A percentile compares a stretch with the other conserved stretches of the same genome.
phyloP scores from a whole-genome alignment of 2,113 vertebrate species.

The Ptilorrhoa leucosticta region DNA sequence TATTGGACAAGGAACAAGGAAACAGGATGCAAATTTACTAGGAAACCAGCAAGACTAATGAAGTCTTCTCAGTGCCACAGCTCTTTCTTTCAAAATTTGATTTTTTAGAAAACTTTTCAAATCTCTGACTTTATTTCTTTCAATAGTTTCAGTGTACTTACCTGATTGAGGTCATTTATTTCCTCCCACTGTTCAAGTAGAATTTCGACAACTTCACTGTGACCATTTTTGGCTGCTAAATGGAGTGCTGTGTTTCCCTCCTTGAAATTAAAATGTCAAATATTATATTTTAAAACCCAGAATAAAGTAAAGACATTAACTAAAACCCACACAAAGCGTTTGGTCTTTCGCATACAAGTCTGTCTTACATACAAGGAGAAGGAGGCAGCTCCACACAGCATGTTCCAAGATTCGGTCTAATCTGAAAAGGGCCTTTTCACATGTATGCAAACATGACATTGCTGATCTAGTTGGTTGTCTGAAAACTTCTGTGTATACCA shows the following conservation, averaged over 20 bases:
- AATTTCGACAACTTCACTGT: constrained; percentile 67
- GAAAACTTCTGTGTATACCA: not conserved
- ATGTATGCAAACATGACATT: not conserved
- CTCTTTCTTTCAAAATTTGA: not conserved
- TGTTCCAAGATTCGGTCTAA: not conserved
- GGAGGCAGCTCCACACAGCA: not conserved
- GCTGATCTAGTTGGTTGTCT: not conserved
- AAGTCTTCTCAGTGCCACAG: not conserved
- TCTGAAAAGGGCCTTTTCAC: not conserved
- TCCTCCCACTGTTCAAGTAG: constrained; percentile 79
- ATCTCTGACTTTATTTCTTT: not conserved
- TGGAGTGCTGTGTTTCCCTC: constrained; percentile 87
- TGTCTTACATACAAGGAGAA: not conserved
- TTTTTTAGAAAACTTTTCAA: not conserved
- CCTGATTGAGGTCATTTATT: constrained; percentile 81
- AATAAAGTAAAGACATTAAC: not conserved
- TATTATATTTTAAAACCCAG: not conserved
- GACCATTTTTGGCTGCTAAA: constrained; percentile 83
- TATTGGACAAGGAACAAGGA: not conserved
- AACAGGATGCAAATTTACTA: not conserved
- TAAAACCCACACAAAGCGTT: not conserved
- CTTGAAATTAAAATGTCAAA: constrained; percentile 60
- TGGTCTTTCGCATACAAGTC: not conserved
- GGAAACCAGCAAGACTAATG: not conserved
- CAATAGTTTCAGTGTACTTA: constrained; percentile 17